Conservation (phyloP, 1,140 invertebrate species). For the Nephotettix cincticeps region DNA sequence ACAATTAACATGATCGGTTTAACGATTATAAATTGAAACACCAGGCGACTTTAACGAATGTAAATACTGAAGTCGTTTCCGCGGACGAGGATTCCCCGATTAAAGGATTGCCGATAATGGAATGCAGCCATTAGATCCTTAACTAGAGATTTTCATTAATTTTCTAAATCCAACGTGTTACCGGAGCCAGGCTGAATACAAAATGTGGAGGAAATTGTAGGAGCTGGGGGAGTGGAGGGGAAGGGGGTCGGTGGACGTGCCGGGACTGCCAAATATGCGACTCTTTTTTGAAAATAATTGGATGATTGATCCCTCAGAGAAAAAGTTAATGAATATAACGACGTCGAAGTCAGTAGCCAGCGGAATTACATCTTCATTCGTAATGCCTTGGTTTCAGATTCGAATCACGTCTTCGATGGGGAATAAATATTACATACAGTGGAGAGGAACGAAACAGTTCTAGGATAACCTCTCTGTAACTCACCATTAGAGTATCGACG, state of each 20-base stretch:
- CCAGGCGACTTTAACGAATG: constrained; percentile 2
- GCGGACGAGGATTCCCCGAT: neutral
- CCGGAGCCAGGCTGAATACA: constrained; percentile 1
- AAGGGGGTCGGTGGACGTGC: neutral
- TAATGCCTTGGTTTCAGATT: no score
- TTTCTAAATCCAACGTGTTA: constrained; percentile 10
- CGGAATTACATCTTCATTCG: neutral
- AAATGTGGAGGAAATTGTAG: neutral
- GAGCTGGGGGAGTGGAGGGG: neutral
- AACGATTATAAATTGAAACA: no score
- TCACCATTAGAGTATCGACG: no score
- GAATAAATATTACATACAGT: no score
- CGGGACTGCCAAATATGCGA: constrained; percentile 12
- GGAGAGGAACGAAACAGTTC: no score
- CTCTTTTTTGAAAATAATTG: constrained; percentile 4
- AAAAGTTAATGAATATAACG: constrained; percentile 3
- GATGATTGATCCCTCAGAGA: neutral
- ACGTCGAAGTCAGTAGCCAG: neutral
- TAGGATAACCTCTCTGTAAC: no score
- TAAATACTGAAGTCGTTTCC: neutral
- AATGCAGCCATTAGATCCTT: constrained; percentile 21
- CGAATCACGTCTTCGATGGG: no score
- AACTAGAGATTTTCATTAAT: constrained; percentile 22
- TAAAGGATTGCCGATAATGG: constrained; percentile 11
- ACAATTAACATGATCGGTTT: no score